A percentile compares a stretch with the other conserved stretches of the same genome.
Conservation (phyloP, 2,113 vertebrate genomes). For the Stegastes partitus region DNA sequence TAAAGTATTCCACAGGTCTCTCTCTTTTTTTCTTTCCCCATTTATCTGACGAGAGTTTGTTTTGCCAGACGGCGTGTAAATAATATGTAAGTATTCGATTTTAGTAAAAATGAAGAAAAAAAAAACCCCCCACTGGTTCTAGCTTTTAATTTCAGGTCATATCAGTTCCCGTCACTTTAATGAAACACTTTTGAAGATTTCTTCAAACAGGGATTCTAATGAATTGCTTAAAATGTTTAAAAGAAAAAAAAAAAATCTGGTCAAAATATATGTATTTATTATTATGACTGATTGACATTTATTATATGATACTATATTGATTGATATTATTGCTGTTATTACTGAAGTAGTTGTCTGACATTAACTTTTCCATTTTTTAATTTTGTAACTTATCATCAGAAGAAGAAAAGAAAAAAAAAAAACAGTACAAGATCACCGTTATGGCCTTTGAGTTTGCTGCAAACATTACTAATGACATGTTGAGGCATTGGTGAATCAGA, state of each 20-base stretch:
- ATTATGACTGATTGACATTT: slow-evolving; percentile 79
- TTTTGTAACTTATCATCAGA: slow-evolving; percentile 63
- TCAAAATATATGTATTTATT: slow-evolving; percentile 78
- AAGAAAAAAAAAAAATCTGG: slow-evolving; percentile 42
- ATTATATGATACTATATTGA: slow-evolving; percentile 77
- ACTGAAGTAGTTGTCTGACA: slow-evolving; percentile 76
- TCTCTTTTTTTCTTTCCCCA: slow-evolving; percentile 34
- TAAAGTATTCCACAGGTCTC: slow-evolving; percentile 75
- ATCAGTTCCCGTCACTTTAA: slow-evolving; percentile 54
- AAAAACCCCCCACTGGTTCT: slow-evolving; percentile 36
- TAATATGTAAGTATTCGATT: slow-evolving; percentile 83
- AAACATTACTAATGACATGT: slow-evolving; percentile 80
- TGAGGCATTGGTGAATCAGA: slow-evolving; percentile 79
- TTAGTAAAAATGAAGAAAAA: slow-evolving; percentile 58
- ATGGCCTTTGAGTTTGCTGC: slow-evolving; percentile 87
- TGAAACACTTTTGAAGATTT: slow-evolving; percentile 57
- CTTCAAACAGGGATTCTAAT: slow-evolving; percentile 73
- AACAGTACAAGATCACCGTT: slow-evolving; percentile 84
- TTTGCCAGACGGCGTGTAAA: slow-evolving; percentile 79
- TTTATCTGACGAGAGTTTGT: slow-evolving; percentile 52
- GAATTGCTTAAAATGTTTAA: slow-evolving; percentile 58
- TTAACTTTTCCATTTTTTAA: slow-evolving; percentile 76
- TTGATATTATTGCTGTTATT: slow-evolving; percentile 83
- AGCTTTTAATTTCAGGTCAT: slow-evolving; percentile 63
- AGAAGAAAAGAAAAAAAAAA: too few species aligned